A percentile compares a stretch with the other conserved stretches of the same genome.
These are phyloP conservation scores for Apteryx mantelli DNA, from an alignment of 2,113 vertebrate species.

Conservation along the genomic window DNA sequence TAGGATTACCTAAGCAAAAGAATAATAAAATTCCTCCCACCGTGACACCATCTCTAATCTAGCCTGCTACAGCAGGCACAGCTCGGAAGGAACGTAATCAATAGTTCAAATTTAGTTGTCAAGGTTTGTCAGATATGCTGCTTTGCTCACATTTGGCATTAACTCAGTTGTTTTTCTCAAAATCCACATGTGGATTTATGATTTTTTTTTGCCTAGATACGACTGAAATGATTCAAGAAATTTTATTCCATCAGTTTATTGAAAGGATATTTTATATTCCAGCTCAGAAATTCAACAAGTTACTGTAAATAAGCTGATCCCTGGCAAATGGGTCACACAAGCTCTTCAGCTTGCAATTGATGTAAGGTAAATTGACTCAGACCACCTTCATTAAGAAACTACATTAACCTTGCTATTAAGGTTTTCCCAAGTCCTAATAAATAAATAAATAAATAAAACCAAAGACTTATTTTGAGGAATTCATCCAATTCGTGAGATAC, in stretches of 20 bases:
- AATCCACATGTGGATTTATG: neutral
- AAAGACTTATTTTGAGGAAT: neutral
- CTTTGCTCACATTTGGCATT: neutral
- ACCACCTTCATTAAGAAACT: neutral
- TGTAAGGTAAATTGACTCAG: neutral
- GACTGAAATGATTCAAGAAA: neutral
- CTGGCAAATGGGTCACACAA: neutral
- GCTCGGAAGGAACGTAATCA: neutral
- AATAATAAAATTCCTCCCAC: neutral
- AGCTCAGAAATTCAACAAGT: neutral
- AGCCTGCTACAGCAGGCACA: neutral
- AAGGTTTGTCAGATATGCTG: neutral
- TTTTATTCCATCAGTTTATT: neutral
- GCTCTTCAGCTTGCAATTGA: neutral
- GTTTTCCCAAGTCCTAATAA: neutral
- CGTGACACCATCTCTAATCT: neutral
- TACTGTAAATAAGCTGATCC: neutral
- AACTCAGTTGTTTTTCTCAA: neutral
- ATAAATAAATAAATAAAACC: neutral
- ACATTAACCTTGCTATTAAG: neutral
- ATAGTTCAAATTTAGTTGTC: neutral
- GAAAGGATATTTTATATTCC: neutral
- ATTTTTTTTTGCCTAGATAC: neutral
- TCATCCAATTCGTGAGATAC: neutral
- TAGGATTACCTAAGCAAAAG: neutral